phyloP scores from a whole-genome alignment of 2,888 invertebrate species.

The Neoscelio sp. region DNA sequence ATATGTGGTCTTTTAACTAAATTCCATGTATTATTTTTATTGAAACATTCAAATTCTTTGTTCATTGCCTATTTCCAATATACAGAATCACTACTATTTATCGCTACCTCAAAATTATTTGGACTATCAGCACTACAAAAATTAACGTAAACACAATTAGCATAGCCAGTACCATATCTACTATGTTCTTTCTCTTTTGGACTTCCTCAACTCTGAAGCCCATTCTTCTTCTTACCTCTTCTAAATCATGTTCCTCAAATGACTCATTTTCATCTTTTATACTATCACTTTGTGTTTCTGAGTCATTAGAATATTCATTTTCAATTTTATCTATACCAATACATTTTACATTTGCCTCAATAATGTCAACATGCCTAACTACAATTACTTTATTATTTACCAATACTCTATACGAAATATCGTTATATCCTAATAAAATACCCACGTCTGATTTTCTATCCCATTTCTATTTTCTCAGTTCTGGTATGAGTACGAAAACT shows the following conservation, averaged over 20 bases:
- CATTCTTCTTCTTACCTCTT: not conserved
- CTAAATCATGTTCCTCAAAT: no score
- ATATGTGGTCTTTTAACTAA: conserved; percentile 41
- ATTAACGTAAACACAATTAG: conserved; percentile 6
- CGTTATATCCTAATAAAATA: not conserved
- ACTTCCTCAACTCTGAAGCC: no score
- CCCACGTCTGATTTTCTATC: not conserved
- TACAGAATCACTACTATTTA: conserved; percentile 41
- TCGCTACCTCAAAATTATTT: conserved; percentile 52
- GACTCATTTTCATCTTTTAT: conserved; percentile 1
- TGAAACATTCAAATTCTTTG: conserved; percentile 49
- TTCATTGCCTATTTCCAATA: conserved; percentile 66
- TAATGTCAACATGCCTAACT: not conserved
- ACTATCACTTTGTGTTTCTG: not conserved
- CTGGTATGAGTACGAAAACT: not conserved
- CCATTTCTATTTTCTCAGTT: not conserved
- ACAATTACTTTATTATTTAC: not conserved
- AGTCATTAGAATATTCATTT: not conserved
- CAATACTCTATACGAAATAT: not conserved
- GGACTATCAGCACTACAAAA: conserved; percentile 31
- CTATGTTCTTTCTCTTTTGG: not conserved
- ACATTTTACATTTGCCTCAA: not conserved
- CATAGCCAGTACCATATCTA: no score
- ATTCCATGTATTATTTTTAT: conserved; percentile 64
- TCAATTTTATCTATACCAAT: not conserved